A percentile compares a stretch with the other conserved stretches of the same genome.
Evolutionary conservation across 2,888 invertebrate genomes (phyloP).

Genomic region (Ischnura elegans): DNA sequence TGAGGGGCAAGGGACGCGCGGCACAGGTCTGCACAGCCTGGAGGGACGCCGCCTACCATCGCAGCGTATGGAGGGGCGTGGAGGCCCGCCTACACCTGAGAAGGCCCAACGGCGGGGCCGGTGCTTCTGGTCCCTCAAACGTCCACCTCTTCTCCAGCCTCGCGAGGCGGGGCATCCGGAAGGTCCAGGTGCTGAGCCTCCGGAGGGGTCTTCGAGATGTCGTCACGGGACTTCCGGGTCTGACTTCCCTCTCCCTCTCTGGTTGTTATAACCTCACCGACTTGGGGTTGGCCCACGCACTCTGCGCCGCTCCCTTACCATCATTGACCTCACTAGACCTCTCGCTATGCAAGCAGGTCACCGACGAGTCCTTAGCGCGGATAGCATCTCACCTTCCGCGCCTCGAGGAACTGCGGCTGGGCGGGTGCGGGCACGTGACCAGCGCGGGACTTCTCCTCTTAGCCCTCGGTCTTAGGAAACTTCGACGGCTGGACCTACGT

Average conservation of each 20-base stretch:
- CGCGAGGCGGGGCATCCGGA: conserved; percentile 91
- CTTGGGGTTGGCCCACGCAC: conserved; percentile 89
- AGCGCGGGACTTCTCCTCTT: conserved; percentile 92
- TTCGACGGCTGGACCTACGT: conserved; percentile 91
- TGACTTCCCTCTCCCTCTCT: conserved; percentile 93
- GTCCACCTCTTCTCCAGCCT: conserved; percentile 92
- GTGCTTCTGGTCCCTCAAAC: conserved; percentile 76
- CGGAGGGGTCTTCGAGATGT: conserved; percentile 91
- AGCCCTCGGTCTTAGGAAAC: conserved; percentile 91
- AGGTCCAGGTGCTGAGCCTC: conserved; percentile 93
- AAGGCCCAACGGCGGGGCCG: conserved; percentile 79
- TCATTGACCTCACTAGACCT: conserved; percentile 90
- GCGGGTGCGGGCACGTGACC: conserved; percentile 95
- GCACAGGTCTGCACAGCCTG: conserved; percentile 94
- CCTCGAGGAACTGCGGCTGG: conserved; percentile 92
- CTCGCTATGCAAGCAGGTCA: conserved; percentile 96
- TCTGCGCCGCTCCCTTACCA: conserved; percentile 85
- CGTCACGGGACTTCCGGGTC: conserved; percentile 90
- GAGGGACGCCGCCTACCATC: conserved; percentile 95
- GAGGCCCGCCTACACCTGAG: conserved; percentile 94
- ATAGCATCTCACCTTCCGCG: conserved; percentile 92
- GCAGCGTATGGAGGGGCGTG: conserved; percentile 96
- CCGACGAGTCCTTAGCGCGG: conserved; percentile 91
- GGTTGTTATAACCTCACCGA: conserved; percentile 97
- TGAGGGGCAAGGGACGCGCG: conserved; percentile 92